Conservation (phyloP, 2,113 vertebrate genomes). For the Malurus elegans region DNA sequence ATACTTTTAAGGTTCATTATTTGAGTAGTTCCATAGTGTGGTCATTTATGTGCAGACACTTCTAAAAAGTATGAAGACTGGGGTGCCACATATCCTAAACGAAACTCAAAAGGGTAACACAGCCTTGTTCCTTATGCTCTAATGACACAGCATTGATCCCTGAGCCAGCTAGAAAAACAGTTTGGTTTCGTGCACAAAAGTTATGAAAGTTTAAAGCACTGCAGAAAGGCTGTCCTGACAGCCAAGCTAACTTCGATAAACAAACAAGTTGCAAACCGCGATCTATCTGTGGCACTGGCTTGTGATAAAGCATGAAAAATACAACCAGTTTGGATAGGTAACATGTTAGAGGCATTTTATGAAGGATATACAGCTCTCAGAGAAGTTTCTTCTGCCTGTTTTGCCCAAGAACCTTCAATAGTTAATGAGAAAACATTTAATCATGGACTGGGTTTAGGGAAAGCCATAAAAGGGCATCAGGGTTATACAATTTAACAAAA, state of each 20-base stretch:
- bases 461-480: background rate
- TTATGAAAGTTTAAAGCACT: background rate
- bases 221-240: background rate
- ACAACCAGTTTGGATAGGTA: background rate
- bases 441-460: background rate
- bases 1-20: background rate
- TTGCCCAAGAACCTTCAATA: background rate
- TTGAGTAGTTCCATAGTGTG: background rate
- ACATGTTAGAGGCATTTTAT: background rate
- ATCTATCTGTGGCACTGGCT: conserved; percentile 5
- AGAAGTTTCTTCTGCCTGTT: conserved; percentile 14
- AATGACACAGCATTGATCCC: background rate
- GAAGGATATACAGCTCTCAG: background rate
- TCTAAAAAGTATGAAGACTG: background rate
- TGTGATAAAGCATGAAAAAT: conserved; percentile 42
- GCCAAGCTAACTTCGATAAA: background rate
- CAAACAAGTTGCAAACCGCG: background rate
- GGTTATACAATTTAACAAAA: background rate
- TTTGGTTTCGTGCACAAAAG: background rate
- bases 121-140: background rate
- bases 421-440: conserved; percentile 17
- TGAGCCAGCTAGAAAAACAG: background rate
- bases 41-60: background rate
- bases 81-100: background rate
- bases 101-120: background rate